Base-by-base conservation (phyloP, 2,113 vertebrate genomes). In the Elaphurus davidianus region DNA sequence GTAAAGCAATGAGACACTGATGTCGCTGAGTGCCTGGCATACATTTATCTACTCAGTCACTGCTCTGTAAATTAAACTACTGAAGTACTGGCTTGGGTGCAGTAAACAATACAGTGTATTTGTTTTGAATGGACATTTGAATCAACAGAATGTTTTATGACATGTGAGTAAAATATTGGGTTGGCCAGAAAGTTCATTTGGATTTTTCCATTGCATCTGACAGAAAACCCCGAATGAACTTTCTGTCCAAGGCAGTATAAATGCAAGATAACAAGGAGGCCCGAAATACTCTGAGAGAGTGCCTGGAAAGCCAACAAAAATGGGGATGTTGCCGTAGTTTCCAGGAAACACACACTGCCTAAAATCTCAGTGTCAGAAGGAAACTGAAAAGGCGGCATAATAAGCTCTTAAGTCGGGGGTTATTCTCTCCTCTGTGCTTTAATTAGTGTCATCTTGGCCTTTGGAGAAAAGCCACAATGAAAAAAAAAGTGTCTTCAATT, bases 361-460 rank as follows among this genome's bases (percentile, higher is more conserved):
- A 81, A 67, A 97, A 81, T 98, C 91, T 92, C 97, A 97, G 83
- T 67, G 57, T 95, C 79, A 3, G 67, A 17, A 92, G 91, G 84
- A 98, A 96, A 98, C 64, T n/a, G 36, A 91, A 98, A 96, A 3
- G 40, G 36, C 62, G 57, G 33, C 71, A 88, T 87, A 98, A 94
- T 97, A 94, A 96, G 28, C 57, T 36, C 64, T 91, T 94, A 78
- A 33, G 0, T 84, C 71, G 92, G 92, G 30, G 90, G 83, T 17
- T 92, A 4, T 96, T 98, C 62, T 97, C 25, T 62, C 82, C 14
- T 82, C 40, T 90, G 15, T 93, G 76, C 95, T 98, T 98, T 98
- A 98, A 98, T 98, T 97, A 98, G 64, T 50, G 82, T n/a, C 52
- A 23, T 9, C 71, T 96, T 95, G 88, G 55, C 50, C 47, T 98